Conservation (phyloP, 53 echinoderm and acorn worm species). For the Patiria pectinifera region DNA sequence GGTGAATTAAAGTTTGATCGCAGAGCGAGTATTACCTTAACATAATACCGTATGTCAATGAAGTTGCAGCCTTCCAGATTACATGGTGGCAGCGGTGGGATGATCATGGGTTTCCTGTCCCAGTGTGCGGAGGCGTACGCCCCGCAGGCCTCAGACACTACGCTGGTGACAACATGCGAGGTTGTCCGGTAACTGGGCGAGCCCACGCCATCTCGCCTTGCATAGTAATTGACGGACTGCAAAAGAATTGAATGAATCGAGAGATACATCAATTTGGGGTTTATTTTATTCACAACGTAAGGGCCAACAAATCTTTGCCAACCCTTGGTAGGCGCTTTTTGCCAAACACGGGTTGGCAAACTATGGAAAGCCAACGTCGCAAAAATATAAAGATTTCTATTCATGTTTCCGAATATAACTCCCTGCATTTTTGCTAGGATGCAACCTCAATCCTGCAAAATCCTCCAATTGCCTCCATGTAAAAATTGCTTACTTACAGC, state of each 20-base stretch:
- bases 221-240: conserved; percentile 89
- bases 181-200: conserved; percentile 85
- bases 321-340: too few species aligned
- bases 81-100: conserved; percentile 88
- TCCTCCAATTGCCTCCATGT: too few species aligned
- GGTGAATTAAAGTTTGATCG: neutral
- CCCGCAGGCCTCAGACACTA: conserved; percentile 85
- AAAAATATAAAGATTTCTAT: too few species aligned
- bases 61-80: conserved; percentile 91
- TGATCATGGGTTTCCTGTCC: conserved; percentile 82
- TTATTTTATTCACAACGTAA: too few species aligned
- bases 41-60: conserved; percentile 93
- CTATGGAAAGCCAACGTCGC: too few species aligned
- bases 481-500: too few species aligned
- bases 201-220: conserved; percentile 90
- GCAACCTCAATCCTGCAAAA: too few species aligned
- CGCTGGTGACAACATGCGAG: conserved; percentile 88
- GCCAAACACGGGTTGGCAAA: too few species aligned
- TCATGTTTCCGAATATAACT: too few species aligned
- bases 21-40: conserved; percentile 72
- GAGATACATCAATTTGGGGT: neutral
- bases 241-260: neutral
- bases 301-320: too few species aligned
- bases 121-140: conserved; percentile 78
- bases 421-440: too few species aligned